Percentiles rank a stretch among this genome's conserved stretches.
Conservation (phyloP, 2,113 vertebrate species). For the Machaerirhynchus nigripectus region DNA sequence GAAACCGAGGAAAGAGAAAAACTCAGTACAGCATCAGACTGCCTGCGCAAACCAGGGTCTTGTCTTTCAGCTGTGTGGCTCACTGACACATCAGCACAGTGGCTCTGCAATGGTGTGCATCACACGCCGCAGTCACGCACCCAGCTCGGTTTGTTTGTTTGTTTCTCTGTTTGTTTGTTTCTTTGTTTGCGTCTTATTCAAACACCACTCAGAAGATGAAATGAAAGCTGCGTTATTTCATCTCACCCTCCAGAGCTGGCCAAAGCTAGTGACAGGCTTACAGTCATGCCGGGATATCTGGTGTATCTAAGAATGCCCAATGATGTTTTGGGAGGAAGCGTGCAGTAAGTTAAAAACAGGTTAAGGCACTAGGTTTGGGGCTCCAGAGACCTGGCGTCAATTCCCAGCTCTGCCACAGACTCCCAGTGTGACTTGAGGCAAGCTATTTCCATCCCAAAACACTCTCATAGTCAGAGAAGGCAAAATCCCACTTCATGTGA, state of each 20-base stretch:
- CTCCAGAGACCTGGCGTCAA: background rate
- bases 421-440: constrained; percentile 20
- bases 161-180: background rate
- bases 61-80: background rate
- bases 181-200: background rate
- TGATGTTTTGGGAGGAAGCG: background rate
- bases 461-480: background rate
- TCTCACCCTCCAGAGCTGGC: background rate
- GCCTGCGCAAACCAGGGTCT: background rate
- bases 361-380: background rate
- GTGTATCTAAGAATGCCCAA: background rate
- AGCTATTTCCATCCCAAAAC: constrained; percentile 30
- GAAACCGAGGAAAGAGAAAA: background rate
- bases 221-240: background rate
- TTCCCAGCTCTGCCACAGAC: constrained; percentile 14
- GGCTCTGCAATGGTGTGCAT: background rate
- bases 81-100: no score
- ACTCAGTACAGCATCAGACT: background rate
- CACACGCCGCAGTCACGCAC: rapidly evolving
- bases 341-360: background rate
- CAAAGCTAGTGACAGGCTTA: background rate
- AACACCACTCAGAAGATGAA: background rate
- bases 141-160: background rate
- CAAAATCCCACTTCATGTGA: constrained; percentile 37
- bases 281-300: background rate